phyloP scores from a whole-genome alignment of 1,140 invertebrate genomes.

The Cydia strobilella region DNA sequence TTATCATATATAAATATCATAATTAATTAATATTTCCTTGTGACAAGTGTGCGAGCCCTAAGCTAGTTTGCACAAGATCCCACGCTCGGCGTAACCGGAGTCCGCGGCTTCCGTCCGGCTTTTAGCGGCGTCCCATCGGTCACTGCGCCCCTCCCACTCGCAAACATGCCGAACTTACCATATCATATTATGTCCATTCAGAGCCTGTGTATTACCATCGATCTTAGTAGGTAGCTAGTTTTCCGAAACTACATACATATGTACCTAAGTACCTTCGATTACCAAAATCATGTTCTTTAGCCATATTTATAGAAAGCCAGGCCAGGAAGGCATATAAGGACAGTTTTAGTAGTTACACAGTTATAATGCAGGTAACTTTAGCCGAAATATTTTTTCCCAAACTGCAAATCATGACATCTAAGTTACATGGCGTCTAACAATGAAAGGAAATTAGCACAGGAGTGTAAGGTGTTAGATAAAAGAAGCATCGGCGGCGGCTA shows the following conservation, averaged over 20 bases:
- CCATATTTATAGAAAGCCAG: too few relatives aligned
- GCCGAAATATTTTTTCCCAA: not conserved
- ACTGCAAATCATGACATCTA: constrained; percentile 7
- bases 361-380: not conserved
- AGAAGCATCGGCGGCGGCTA: constrained; percentile 52
- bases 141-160: constrained; percentile 50
- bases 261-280: too few relatives aligned
- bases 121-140: constrained; percentile 77
- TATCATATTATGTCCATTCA: constrained; percentile 41
- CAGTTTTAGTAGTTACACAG: too few relatives aligned
- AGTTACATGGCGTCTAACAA: constrained; percentile 21
- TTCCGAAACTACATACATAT: not conserved
- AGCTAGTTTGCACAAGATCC: constrained; percentile 62
- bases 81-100: constrained; percentile 72
- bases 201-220: constrained; percentile 39
- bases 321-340: too few relatives aligned
- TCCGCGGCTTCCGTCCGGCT: constrained; percentile 77
- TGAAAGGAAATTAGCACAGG: constrained; percentile 49
- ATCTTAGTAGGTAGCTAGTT: constrained; percentile 24
- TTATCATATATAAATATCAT: too few relatives aligned
- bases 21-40: not conserved
- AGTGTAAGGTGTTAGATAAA: constrained; percentile 61
- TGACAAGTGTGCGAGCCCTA: constrained; percentile 52
- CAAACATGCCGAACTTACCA: constrained; percentile 37
- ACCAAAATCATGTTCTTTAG: too few relatives aligned